Evolutionary conservation across 2,888 invertebrate genomes (phyloP).

Genomic region (Kuschelorhynchus macadamiae): DNA sequence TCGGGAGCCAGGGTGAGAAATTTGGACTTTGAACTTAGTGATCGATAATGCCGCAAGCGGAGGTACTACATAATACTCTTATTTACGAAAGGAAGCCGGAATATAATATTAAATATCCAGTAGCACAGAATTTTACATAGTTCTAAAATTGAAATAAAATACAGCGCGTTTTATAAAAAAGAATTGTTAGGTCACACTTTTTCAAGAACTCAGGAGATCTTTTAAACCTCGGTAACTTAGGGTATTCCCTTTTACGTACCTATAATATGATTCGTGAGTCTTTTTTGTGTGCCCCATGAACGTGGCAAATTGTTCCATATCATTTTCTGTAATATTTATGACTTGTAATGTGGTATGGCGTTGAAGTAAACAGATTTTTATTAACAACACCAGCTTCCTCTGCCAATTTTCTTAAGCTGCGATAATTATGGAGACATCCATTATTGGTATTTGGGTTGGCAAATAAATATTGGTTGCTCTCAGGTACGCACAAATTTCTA

Average conservation of each 20-base stretch:
- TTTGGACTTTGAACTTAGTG: no score
- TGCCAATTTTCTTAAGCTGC: conserved; percentile 52
- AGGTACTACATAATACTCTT: no score
- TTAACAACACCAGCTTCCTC: conserved; percentile 44
- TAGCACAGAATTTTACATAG: no score
- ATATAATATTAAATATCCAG: no score
- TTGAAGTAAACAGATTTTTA: conserved; percentile 50
- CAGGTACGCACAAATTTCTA: conserved; percentile 42
- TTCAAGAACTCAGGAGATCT: no score
- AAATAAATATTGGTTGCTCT: conserved; percentile 53
- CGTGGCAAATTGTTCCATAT: conserved; percentile 55
- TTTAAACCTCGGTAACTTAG: no score
- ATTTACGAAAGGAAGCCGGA: no score
- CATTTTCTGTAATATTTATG: conserved; percentile 43
- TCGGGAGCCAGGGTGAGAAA: no score
- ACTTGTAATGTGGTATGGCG: conserved; percentile 49
- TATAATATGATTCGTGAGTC: conserved; percentile 53
- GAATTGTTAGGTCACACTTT: no score
- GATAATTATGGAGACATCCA: conserved; percentile 52
- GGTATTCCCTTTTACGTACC: conserved; percentile 39
- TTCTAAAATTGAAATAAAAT: no score
- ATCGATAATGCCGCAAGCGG: no score
- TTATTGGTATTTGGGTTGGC: conserved; percentile 48
- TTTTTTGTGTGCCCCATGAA: conserved; percentile 57
- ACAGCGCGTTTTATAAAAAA: no score